Evolutionary conservation across 2,888 invertebrate genomes (phyloP), one percentile per base, ranked within the genome.

Genomic region (Lagria hirta): DNA sequence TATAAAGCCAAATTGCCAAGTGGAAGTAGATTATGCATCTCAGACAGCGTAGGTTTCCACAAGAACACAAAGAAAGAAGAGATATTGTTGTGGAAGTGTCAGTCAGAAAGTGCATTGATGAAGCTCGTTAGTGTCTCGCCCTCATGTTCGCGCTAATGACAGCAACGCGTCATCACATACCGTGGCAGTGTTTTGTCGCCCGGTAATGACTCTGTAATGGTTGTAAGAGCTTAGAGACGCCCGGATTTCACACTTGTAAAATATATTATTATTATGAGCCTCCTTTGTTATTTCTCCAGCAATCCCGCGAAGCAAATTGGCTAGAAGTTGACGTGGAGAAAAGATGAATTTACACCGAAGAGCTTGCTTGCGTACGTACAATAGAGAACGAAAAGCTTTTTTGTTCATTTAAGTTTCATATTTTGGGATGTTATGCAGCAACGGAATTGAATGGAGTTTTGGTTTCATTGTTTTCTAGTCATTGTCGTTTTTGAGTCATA

Each of bases 121-220:
- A n/a, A n/a, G n/a, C n/a, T n/a, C n/a, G n/a, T n/a, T n/a, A n/a
- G n/a, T n/a, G n/a, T n/a, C n/a, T n/a, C n/a, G n/a, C n/a, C n/a
- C n/a, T n/a, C n/a, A n/a, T n/a, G n/a, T n/a, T n/a, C n/a, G n/a
- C n/a, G 45, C 55, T 58, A 58, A 58, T 53, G 58, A 58, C 45
- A 48, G 41, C 45, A 47, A 43, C 54, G 52, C 54, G 57, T 58
- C 58, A 60, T 58, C 60, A 54, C 55, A 52, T 48, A 52, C 56
- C 55, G 56, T 55, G 54, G 53, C 55, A 58, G 54, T 59, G 57
- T 59, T 60, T 60, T 59, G 59, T 60, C 57, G 57, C 51, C 50
- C 51, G 58, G 54, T 61, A 61, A 62, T 61, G 60, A 61, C 57
- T 54, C 56, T 52, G 58, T 59, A 60, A 60, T 61, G 62, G 58